phyloP scores from a whole-genome alignment of 2,888 invertebrate species.

The Noctua janthe region DNA sequence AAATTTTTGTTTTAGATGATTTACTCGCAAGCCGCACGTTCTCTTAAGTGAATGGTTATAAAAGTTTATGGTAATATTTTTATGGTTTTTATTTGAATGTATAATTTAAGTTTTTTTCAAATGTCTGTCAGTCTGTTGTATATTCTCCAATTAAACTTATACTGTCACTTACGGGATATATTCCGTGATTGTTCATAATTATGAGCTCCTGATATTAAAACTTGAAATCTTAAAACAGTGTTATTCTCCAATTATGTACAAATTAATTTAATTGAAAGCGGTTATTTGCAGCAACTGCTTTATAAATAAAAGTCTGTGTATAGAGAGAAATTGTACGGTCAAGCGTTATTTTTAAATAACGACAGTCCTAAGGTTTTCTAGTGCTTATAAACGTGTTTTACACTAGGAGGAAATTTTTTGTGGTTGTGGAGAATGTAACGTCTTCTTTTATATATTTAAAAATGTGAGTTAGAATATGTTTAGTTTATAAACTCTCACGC shows the following conservation, averaged over 20 bases:
- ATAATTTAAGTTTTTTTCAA: conserved; percentile 17
- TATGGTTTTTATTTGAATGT: conserved; percentile 32
- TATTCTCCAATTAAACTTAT: not conserved
- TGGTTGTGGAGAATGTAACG: not conserved
- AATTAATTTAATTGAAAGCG: conserved; percentile 48
- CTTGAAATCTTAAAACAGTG: too few relatives aligned
- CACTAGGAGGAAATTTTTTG: fast-evolving
- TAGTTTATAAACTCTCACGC: not conserved
- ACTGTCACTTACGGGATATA: too few relatives aligned
- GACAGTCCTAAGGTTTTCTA: conserved; percentile 40
- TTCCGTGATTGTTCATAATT: too few relatives aligned
- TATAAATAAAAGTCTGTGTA: conserved; percentile 49
- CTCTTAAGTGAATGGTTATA: conserved; percentile 23
- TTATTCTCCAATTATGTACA: not conserved
- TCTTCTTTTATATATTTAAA: not conserved
- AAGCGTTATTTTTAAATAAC: conserved; percentile 53
- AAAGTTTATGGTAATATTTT: conserved; percentile 38
- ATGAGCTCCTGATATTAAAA: too few relatives aligned
- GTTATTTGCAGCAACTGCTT: conserved; percentile 31
- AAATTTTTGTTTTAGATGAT: conserved; percentile 51
- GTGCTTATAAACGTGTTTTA: conserved; percentile 17
- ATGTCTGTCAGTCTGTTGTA: not conserved
- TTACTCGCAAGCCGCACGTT: conserved; percentile 28
- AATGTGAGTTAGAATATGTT: not conserved
- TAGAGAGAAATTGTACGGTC: conserved; percentile 57